Conservation (phyloP, 53 echinoderm and acorn worm species). For the Echinometra lucunter region DNA sequence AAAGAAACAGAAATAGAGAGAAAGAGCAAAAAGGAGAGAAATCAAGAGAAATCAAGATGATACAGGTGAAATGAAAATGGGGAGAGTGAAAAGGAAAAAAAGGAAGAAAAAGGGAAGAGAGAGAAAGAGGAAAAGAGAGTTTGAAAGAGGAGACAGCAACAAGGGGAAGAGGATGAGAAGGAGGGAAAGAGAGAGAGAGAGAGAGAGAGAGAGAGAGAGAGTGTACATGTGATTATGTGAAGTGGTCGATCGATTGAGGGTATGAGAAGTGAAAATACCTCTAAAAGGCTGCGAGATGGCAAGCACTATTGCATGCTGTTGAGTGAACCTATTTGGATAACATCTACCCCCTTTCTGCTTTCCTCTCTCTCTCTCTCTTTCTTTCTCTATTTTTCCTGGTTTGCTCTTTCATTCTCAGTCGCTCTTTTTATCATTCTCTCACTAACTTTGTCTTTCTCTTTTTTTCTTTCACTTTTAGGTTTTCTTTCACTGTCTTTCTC, state of each 20-base stretch:
- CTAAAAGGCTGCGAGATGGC: slow-evolving; percentile 31
- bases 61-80: too few species aligned
- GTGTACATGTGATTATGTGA: neutral
- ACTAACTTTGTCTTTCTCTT: neutral
- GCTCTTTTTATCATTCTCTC: neutral
- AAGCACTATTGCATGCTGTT: slow-evolving; percentile 1
- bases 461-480: neutral
- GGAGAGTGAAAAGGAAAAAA: neutral
- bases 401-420: neutral
- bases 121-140: too few species aligned
- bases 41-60: too few species aligned
- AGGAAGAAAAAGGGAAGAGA: neutral
- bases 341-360: neutral
- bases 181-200: neutral
- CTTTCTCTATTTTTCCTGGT: neutral
- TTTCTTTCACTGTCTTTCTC: neutral
- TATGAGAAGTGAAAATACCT: slow-evolving; percentile 30
- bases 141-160: neutral
- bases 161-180: slow-evolving; percentile 12
- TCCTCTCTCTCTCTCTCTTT: neutral
- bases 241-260: neutral
- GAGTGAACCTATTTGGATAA: slow-evolving; percentile 21
- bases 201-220: neutral
- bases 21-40: neutral
- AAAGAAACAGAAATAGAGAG: neutral